These are phyloP conservation scores for Pachliopta kotzebuea DNA, from an alignment of 2,888 invertebrate species.

Conservation along the genomic window DNA sequence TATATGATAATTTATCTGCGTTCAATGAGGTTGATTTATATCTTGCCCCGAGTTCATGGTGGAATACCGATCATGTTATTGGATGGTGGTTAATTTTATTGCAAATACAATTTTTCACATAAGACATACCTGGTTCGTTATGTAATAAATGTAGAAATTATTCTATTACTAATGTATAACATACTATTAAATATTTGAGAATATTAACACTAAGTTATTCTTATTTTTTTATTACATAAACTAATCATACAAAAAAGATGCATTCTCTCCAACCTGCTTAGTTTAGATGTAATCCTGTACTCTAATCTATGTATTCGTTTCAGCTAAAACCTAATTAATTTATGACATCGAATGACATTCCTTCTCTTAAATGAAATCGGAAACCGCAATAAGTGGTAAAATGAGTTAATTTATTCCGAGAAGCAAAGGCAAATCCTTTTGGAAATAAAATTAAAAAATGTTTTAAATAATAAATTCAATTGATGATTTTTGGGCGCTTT, in stretches of 20 bases:
- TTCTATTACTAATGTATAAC: not conserved
- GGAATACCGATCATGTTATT: constrained; percentile 14
- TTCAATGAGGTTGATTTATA: constrained; percentile 47
- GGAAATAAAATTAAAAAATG: not conserved
- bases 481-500: not conserved
- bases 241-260: too few relatives aligned
- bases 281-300: too few relatives aligned
- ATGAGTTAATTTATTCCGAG: not conserved
- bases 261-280: too few relatives aligned
- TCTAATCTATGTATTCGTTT: too few relatives aligned
- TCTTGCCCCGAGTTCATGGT: constrained; percentile 22
- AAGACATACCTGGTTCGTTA: not conserved
- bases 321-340: too few relatives aligned
- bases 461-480: not conserved
- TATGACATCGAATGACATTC: too few relatives aligned
- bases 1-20: constrained; percentile 46
- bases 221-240: too few relatives aligned
- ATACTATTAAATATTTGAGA: not conserved
- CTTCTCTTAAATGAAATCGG: not conserved
- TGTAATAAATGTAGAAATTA: not conserved
- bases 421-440: not conserved
- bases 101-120: not conserved
- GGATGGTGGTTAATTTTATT: constrained; percentile 2
- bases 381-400: not conserved
- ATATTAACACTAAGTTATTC: too few relatives aligned